Evolutionary conservation across 2,888 invertebrate genomes (phyloP).

Genomic region (Monochamus alternatus): DNA sequence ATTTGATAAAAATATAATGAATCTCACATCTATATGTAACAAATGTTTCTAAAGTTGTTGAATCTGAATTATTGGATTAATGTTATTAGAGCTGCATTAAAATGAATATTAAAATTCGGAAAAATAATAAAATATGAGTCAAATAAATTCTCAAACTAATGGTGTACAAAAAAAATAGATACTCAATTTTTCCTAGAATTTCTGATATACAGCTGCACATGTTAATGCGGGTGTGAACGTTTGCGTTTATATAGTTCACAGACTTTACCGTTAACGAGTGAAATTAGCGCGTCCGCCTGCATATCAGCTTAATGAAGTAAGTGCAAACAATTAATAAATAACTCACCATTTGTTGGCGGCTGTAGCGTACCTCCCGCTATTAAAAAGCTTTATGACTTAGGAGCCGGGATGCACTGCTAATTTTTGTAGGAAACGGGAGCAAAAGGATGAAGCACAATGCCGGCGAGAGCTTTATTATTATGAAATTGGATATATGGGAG

Average conservation of each 20-base stretch:
- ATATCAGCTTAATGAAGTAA: constrained; percentile 14
- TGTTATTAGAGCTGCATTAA: no score
- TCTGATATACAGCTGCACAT: neutral
- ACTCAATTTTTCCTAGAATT: neutral
- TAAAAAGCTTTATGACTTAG: constrained; percentile 19
- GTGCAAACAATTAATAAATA: constrained; percentile 18
- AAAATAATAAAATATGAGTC: no score
- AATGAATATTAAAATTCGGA: no score
- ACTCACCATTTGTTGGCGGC: constrained; percentile 15
- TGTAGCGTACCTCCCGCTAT: constrained; percentile 5
- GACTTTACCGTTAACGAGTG: neutral
- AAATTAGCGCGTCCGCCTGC: neutral
- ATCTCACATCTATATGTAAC: no score
- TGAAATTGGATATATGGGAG: constrained; percentile 34
- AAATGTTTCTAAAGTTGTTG: no score
- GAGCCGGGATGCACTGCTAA: constrained; percentile 15
- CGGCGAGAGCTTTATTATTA: constrained; percentile 23
- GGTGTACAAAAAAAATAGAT: no score
- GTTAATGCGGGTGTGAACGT: neutral
- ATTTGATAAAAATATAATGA: no score
- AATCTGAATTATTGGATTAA: no score
- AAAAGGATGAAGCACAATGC: constrained; percentile 8
- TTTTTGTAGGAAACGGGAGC: constrained; percentile 20
- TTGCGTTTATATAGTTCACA: neutral
- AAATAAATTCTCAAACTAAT: no score